These are phyloP conservation scores for Scopus umbretta DNA, from an alignment of 2,113 vertebrate genomes.

Conservation along the genomic window DNA sequence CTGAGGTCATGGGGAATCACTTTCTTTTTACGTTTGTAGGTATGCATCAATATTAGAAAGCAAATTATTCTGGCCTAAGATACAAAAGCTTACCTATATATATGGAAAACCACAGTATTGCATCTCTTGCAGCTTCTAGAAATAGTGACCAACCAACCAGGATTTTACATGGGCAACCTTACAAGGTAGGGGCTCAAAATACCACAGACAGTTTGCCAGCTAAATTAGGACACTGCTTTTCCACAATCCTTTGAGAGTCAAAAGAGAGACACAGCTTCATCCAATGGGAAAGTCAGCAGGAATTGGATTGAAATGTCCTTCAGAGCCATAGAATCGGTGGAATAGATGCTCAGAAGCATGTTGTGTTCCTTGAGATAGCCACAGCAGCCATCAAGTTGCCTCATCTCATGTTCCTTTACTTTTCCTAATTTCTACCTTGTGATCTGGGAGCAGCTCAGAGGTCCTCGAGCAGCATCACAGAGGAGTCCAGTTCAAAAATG, in stretches of 20 bases:
- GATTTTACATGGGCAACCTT: background rate
- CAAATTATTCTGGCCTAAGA: background rate
- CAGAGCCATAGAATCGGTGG: constrained; percentile 4
- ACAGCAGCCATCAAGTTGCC: background rate
- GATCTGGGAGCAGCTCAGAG: background rate
- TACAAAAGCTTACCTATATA: background rate
- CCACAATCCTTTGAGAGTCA: accelerated
- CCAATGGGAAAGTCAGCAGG: background rate
- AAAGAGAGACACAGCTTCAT: background rate
- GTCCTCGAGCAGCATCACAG: background rate
- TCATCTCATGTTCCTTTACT: background rate
- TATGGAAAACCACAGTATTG: background rate
- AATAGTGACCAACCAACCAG: background rate
- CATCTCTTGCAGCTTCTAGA: background rate
- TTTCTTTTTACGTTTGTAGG: background rate
- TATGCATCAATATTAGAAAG: background rate
- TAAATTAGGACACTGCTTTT: background rate
- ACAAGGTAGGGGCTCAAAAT: background rate
- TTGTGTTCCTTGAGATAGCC: constrained; percentile 21
- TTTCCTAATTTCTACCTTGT: background rate
- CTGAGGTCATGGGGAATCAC: background rate
- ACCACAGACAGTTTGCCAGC: background rate
- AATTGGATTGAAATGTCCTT: constrained; percentile 2
- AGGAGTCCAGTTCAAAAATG: background rate
- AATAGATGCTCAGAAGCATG: background rate